Conservation (phyloP, 2,113 vertebrate species). For the Podarcis cretensis region DNA sequence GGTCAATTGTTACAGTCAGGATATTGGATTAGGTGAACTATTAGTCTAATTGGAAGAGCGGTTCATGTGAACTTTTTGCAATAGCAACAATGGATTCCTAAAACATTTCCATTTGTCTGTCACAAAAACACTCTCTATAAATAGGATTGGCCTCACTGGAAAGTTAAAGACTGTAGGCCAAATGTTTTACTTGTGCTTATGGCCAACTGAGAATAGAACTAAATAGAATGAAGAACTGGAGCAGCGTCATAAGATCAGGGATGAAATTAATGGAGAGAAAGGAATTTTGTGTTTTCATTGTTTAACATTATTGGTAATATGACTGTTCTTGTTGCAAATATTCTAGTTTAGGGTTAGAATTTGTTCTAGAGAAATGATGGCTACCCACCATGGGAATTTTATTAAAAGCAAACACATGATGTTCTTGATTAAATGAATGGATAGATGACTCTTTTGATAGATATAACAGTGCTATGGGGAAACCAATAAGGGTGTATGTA, state of each 20-base stretch:
- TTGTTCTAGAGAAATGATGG: not conserved
- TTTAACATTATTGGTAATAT: not conserved
- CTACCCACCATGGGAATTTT: not conserved
- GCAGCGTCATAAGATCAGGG: not conserved
- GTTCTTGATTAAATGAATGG: not conserved
- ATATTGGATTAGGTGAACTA: too few relatives aligned
- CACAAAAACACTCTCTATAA: not conserved
- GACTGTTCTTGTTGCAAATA: not conserved
- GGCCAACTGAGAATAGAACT: not conserved
- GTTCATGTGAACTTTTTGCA: not conserved
- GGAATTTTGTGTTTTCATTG: not conserved
- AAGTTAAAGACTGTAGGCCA: not conserved
- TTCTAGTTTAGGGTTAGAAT: not conserved
- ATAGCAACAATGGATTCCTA: not conserved
- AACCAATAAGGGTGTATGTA: not conserved
- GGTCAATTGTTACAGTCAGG: not conserved
- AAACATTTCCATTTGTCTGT: not conserved
- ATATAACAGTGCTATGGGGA: too few relatives aligned
- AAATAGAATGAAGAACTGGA: not conserved
- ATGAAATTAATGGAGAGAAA: not conserved
- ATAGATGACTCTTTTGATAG: too few relatives aligned
- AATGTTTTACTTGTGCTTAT: not conserved
- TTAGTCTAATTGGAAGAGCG: too few relatives aligned
- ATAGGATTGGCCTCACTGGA: not conserved
- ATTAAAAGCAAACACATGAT: not conserved